These are phyloP conservation scores for Scrobipalpa costella DNA, from an alignment of 2,888 invertebrate genomes.

Conservation along the genomic window DNA sequence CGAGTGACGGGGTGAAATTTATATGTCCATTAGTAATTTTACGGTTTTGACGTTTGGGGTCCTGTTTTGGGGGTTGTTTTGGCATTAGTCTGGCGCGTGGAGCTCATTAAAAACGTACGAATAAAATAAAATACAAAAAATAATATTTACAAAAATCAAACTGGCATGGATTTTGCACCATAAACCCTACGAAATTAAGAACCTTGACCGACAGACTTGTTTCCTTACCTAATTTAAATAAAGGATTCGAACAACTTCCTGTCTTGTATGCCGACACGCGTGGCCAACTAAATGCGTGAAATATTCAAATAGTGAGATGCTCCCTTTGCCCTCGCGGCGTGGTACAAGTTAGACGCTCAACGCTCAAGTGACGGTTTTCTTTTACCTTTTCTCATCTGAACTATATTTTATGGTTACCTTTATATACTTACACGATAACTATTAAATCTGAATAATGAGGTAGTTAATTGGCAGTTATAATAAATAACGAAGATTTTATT, in stretches of 20 bases:
- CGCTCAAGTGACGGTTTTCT: conserved; percentile 18
- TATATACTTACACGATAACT: neutral
- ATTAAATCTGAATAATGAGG: conserved; percentile 14
- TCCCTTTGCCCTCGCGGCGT: conserved; percentile 44
- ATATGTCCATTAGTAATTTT: conserved; percentile 65
- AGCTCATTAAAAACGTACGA: neutral
- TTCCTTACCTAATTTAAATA: conserved; percentile 47
- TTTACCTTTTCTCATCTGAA: neutral
- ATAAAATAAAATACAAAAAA: neutral
- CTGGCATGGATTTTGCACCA: conserved; percentile 13
- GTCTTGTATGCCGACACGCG: conserved; percentile 47
- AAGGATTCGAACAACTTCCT: conserved; percentile 57
- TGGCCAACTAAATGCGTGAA: conserved; percentile 57
- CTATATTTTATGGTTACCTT: neutral
- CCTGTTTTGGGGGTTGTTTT: conserved; percentile 33
- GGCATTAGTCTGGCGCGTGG: conserved; percentile 16
- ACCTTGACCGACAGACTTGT: conserved; percentile 29
- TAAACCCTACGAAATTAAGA: conserved; percentile 23
- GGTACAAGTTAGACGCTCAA: conserved; percentile 37
- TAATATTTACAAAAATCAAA: neutral
- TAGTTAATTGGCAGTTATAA: conserved; percentile 7
- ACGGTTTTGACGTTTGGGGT: conserved; percentile 49
- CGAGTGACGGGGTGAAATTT: conserved; percentile 55
- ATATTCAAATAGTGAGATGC: conserved; percentile 63
- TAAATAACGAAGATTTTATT: conserved; percentile 15